Evolutionary conservation across 2,797 vertebrate species (phyloP).

Genomic region (Delichon dasypus): DNA sequence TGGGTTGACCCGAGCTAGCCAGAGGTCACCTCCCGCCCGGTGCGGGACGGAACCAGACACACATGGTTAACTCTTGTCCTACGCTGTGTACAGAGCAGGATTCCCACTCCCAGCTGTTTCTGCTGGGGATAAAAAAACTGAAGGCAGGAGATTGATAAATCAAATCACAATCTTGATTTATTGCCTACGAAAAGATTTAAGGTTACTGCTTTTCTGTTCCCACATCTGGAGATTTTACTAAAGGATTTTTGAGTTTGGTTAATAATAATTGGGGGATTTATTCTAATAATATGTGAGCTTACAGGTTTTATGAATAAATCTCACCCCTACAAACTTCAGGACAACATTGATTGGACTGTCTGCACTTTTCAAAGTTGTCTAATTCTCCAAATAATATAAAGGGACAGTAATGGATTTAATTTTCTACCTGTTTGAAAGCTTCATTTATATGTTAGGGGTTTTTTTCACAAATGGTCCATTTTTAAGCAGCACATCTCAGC

Average conservation of each 20-base stretch:
- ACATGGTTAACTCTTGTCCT: background rate
- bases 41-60: too few relatives aligned
- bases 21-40: too few relatives aligned
- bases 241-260: background rate
- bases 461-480: background rate
- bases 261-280: background rate
- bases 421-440: background rate
- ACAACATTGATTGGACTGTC: background rate
- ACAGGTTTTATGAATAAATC: background rate
- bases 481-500: background rate
- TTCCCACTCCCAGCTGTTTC: background rate
- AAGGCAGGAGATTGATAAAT: background rate
- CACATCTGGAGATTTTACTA: background rate
- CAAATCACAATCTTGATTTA: background rate
- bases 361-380: background rate
- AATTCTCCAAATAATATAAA: background rate
- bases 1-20: too few relatives aligned
- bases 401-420: background rate
- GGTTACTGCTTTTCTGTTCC: background rate
- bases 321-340: background rate
- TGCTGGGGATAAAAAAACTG: background rate
- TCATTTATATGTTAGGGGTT: background rate
- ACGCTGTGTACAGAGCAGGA: fast-evolving
- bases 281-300: background rate
- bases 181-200: background rate